Evolutionary conservation across 2,888 invertebrate species (phyloP).

Genomic region (Eulithis testata): DNA sequence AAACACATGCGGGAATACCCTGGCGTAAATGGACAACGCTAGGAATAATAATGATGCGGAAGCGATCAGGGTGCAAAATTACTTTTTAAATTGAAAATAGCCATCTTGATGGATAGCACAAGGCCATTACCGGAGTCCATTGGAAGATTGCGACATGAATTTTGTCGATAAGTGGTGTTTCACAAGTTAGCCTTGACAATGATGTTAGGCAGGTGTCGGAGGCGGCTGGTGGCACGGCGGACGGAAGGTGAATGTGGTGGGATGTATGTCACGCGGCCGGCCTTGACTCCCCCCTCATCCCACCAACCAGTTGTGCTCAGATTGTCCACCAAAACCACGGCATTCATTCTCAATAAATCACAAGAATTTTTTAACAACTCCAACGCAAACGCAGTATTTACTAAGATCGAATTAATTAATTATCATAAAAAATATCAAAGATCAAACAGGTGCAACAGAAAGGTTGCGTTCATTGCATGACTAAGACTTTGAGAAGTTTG

Average conservation of each 20-base stretch:
- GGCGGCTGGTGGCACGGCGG: slow-evolving; percentile 57
- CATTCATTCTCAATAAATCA: slow-evolving; percentile 40
- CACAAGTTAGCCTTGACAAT: slow-evolving; percentile 81
- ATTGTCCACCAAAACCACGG: slow-evolving; percentile 45
- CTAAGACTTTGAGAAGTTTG: slow-evolving; percentile 33
- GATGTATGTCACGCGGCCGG: slow-evolving; percentile 76
- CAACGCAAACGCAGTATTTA: slow-evolving; percentile 3
- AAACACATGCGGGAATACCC: slow-evolving; percentile 15
- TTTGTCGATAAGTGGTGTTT: slow-evolving; percentile 62
- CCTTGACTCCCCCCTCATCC: slow-evolving; percentile 78
- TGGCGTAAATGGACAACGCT: slow-evolving; percentile 14
- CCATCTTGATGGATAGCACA: slow-evolving; percentile 49
- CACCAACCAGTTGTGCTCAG: slow-evolving; percentile 55
- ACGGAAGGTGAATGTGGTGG: slow-evolving; percentile 81
- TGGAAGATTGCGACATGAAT: slow-evolving; percentile 62
- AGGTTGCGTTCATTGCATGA: slow-evolving; percentile 34
- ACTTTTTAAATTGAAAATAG: slow-evolving; percentile 43
- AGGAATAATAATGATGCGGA: slow-evolving; percentile 43
- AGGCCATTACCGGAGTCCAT: slow-evolving; percentile 56
- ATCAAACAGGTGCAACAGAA: slow-evolving; percentile 32
- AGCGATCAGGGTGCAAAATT: slow-evolving; percentile 29
- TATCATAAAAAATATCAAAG: neutral
- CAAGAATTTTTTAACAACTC: slow-evolving; percentile 15
- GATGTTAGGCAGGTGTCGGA: slow-evolving; percentile 67
- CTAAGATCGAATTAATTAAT: neutral